Evolutionary conservation across 2,797 vertebrate species (phyloP), one percentile per base, ranked within the genome.

Genomic region (Melanotaenia maccullochi): DNA sequence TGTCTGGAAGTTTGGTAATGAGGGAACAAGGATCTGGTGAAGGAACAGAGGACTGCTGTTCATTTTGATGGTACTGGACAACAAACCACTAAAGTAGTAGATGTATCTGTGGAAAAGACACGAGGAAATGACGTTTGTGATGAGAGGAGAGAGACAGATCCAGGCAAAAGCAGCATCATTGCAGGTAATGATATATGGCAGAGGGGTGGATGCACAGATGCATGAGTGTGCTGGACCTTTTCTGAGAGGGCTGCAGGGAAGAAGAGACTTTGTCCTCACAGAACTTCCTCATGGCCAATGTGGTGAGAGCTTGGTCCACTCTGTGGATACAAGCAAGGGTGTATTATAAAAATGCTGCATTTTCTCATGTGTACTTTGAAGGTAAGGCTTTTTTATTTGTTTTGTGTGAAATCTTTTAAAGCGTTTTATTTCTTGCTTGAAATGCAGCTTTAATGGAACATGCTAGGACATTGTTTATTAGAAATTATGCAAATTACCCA

Each of bases 251-350:
- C 79, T 96, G 96, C 9, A 97, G 86, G 5, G 94, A 95, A 0
- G 94, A 83, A 1, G 95, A 95, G 70, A 96, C 94, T 85, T 97
- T 97, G 90, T 98, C 97, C 78, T 97, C 97, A 16, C 96, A 97
- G 86, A 97, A 97, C 90, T 97, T 97, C 77, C 95, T 95, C 97
- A 98, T 98, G 73, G 96, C 96, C 22, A 98, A 87, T 0, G 96
- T 97, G 52, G 95, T 95, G 85, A 98, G 95, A 2, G 95, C 96
- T 89, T 98, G 97, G 76, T 97, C 96, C 0, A 94, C 96, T 85
- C 97, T 98, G 89, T 62, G 82, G 61, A 83, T 69, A 73, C 24
- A 76, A 62, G n/a, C 47, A 73, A 3, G 51, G 3, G 12, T 5
- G 2, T 1, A 32, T 78, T 67, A 60, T 33, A 25, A 5, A 33